Conservation (phyloP, 2,888 invertebrate species). For the Slavum lentiscoides region DNA sequence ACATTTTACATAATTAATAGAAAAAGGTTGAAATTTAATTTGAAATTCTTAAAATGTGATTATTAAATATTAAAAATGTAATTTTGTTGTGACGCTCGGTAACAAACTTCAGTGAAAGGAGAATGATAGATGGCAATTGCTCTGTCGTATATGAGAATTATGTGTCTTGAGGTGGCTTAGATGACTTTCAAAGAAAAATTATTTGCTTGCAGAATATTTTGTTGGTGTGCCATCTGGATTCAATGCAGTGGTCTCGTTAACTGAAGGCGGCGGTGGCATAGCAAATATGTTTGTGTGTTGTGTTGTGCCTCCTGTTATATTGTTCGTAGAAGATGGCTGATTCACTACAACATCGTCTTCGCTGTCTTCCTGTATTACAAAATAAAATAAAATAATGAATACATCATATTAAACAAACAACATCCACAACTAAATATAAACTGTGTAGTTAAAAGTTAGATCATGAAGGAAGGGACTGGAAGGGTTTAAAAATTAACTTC, state of each 20-base stretch:
- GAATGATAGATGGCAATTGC: background rate
- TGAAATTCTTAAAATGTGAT: slow-evolving; percentile 5
- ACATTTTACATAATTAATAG: slow-evolving; percentile 13
- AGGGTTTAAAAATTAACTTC: background rate
- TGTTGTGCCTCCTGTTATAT: slow-evolving; percentile 65
- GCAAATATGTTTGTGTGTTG: slow-evolving; percentile 67
- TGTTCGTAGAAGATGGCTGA: slow-evolving; percentile 60
- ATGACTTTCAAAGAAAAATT: slow-evolving; percentile 9
- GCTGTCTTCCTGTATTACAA: slow-evolving; percentile 56
- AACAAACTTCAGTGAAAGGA: background rate
- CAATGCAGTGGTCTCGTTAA: slow-evolving; percentile 74
- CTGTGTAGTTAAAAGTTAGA: background rate
- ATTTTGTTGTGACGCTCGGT: slow-evolving; percentile 1
- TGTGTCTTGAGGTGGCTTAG: slow-evolving; percentile 4
- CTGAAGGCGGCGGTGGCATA: slow-evolving; percentile 65
- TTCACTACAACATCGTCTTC: slow-evolving; percentile 59
- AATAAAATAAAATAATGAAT: slow-evolving; percentile 1
- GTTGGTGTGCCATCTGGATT: slow-evolving; percentile 60
- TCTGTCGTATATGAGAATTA: background rate
- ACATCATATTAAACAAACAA: background rate
- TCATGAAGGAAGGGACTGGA: background rate
- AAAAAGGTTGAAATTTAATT: background rate
- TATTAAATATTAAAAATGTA: slow-evolving; percentile 15
- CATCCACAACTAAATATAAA: background rate
- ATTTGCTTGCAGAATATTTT: slow-evolving; percentile 62